Base-by-base conservation (phyloP, 2,113 vertebrate genomes). In the Naja naja region DNA sequence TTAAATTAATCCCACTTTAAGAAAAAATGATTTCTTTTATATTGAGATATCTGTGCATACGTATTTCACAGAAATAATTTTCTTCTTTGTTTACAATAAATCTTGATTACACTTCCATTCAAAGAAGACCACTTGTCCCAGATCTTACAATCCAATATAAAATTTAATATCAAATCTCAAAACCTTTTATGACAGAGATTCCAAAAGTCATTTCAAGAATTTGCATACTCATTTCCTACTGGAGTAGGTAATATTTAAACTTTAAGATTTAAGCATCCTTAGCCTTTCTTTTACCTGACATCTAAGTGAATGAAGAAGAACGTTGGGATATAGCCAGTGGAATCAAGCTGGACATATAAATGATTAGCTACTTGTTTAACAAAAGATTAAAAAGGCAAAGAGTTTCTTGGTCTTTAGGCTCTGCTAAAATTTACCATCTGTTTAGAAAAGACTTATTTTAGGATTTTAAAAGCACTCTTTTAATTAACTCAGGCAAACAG, bases 401-500 rank as follows among this genome's bases (percentile, higher is more conserved):
- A 93, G 4, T 23, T 7, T 89, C 93, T 94, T 90, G 91, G 92
- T 89, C 92, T 39, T 9, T 93, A 93, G 49, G 47, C 86, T 81
- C 91, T 89, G n/a, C 86, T 87, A 92, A 94, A 87, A 93, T 93
- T 93, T 94, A 92, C 81, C 54, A 52, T 90, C 1, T 6, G 22
- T 22, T 90, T 85, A 0, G 0, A 43, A 74, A 55, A 27, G 85
- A 91, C 69, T 87, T 54, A 85, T 53, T 8, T 49, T 91, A 91
- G 90, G 87, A 74, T 74, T 55, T 89, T 90, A 85, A 92, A 87
- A 87, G n/a, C 43, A 88, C 89, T 88, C 93, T 95, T 95, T 96
- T 93, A 96, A 96, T 89, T 94, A 95, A 93, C 93, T 90, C 94
- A 93, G 5, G n/a, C 49, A 92, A 94, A 90, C 18, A 43, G 92